Conservation (phyloP, 1,140 invertebrate species). For the Zaprionus inermis region DNA sequence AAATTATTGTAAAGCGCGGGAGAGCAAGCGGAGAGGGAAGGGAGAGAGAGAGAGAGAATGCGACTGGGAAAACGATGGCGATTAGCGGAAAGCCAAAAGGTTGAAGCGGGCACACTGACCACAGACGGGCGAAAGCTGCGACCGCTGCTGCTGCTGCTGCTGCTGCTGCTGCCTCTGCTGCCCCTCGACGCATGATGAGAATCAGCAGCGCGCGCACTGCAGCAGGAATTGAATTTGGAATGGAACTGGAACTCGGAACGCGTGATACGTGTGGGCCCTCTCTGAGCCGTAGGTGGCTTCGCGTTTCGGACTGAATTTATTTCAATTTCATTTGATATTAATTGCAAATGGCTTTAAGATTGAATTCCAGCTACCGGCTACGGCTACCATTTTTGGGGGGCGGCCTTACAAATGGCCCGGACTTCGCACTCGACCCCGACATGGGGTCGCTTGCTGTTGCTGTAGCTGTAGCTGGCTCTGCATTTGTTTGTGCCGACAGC, state of each 20-base stretch:
- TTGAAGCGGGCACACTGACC: constrained; percentile 61
- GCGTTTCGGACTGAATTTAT: constrained; percentile 79
- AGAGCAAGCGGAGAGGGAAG: constrained; percentile 13
- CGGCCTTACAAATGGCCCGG: constrained; percentile 62
- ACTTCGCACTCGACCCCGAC: constrained; percentile 59
- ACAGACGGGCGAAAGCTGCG: constrained; percentile 44
- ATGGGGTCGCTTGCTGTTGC: neutral
- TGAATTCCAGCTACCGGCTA: constrained; percentile 60
- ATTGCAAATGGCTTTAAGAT: constrained; percentile 82
- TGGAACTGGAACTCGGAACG: constrained; percentile 20
- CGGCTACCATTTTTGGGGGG: constrained; percentile 66
- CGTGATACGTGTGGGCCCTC: constrained; percentile 28
- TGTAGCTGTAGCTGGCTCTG: neutral
- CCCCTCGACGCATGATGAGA: constrained; percentile 71
- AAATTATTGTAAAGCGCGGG: constrained; percentile 66
- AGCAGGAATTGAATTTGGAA: constrained; percentile 34
- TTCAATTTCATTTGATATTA: constrained; percentile 84
- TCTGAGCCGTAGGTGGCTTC: constrained; percentile 60
- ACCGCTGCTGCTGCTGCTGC: constrained; percentile 5
- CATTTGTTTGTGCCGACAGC: constrained; percentile 16
- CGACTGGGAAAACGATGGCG: constrained; percentile 63
- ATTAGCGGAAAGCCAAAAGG: constrained; percentile 74
- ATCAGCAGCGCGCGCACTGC: constrained; percentile 55
- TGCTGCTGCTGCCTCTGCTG: constrained; percentile 10
- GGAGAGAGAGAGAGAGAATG: constrained; percentile 24